Base-by-base conservation (phyloP, 2,888 invertebrate genomes). In the Amiota mariae region DNA sequence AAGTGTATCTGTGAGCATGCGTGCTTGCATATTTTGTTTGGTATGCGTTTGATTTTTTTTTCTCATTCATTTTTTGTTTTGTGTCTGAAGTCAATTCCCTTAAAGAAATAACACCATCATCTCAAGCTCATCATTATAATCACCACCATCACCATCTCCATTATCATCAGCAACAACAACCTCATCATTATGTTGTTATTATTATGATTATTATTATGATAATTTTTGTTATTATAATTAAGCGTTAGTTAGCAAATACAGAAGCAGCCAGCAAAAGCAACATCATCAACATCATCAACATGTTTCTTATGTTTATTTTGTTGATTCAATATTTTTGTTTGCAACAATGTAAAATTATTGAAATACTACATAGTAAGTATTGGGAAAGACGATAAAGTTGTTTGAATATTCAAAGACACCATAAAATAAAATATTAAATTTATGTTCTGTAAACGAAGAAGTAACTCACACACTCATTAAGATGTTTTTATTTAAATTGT, bases 51-150 rank as follows among this genome's bases (percentile, higher is more conserved):
- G 56, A 8, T 15, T 56, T 56, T 56, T 54, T n/a, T 10, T 3
- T 51, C 2, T 51, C 12, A 1, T 6, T 13, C 12, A 13, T 15
- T 56, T 56, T 15, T 15, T 56, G 56, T 18, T 56, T 56, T 56
- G 56, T n/a, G n/a, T 56, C 36, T 36, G 36, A 61, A 20, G 61
- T 15, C 61, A 20, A 20, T 20, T 13, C 64, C 64, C 64, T 36
- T 46, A 64, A 20, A 64, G 15, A 64, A 64, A 64, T 46, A 64
- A 46, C 64, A 64, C 61, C 24, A 61, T 61, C 61, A 61, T 61
- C 61, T 61, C 24, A 36, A 36, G 36, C n/a, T 46, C 46, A 64
- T 64, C 13, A 64, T 64, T 64, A 64, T 46, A 46, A 64, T 64
- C 64, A 64, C 13, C 67, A 51, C n/a, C 12, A 51, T 64, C 2